Percentiles rank a stretch among this genome's conserved stretches.
phyloP scores from a whole-genome alignment of 2,113 vertebrate species.

The Bubo blakistoni region DNA sequence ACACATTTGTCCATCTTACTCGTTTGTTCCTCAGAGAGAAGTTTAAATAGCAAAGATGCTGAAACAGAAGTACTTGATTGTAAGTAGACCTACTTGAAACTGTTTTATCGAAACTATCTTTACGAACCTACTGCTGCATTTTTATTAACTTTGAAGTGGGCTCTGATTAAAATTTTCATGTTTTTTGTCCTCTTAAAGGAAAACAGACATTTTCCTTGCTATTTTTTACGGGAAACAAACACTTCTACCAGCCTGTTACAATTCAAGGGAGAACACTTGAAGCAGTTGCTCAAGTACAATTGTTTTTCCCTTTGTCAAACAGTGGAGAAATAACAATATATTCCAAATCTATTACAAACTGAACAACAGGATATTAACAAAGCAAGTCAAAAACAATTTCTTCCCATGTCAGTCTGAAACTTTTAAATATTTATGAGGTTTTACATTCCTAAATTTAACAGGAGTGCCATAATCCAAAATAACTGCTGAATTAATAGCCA shows the following conservation, averaged over 20 bases:
- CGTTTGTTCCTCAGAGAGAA: neutral
- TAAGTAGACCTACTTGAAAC: neutral
- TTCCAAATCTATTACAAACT: conserved; percentile 46
- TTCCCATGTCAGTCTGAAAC: conserved; percentile 62
- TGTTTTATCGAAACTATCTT: neutral
- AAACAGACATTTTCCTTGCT: neutral
- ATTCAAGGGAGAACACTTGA: neutral
- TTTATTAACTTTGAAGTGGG: neutral
- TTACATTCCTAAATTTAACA: conserved; percentile 73
- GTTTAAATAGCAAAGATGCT: neutral
- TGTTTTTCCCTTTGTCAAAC: neutral
- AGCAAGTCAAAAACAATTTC: conserved; percentile 71
- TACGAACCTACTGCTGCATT: neutral
- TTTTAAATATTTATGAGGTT: conserved; percentile 73
- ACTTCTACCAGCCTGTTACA: neutral
- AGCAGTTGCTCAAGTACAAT: neutral
- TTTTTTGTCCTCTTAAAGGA: neutral
- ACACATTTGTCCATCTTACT: neutral
- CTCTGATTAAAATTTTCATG: neutral
- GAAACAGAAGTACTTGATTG: neutral
- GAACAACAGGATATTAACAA: conserved; percentile 67
- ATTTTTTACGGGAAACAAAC: neutral
- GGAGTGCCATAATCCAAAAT: conserved; percentile 75
- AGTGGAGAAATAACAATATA: conserved; percentile 17
- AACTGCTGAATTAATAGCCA: conserved; percentile 78